Conservation (phyloP, 2,797 vertebrate genomes). For the Pantherophis alleghaniensis region DNA sequence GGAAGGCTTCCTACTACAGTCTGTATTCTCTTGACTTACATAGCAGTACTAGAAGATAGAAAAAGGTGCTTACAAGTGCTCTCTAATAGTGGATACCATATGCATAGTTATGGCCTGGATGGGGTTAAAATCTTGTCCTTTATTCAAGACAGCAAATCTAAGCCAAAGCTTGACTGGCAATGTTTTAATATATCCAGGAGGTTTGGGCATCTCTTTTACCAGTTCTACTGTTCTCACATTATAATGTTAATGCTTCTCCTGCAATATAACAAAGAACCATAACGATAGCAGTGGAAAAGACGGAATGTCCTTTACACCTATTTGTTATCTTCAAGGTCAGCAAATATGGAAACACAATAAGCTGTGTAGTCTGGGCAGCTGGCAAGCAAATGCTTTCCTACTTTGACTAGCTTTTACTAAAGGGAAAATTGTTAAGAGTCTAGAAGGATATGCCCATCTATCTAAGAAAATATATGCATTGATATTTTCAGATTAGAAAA, state of each 20-base stretch:
- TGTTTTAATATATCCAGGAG: slow-evolving; percentile 52
- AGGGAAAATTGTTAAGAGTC: not conserved
- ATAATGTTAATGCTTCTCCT: slow-evolving; percentile 57
- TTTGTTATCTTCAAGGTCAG: slow-evolving; percentile 66
- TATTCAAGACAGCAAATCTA: slow-evolving; percentile 11
- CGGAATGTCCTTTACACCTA: slow-evolving; percentile 62
- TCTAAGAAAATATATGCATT: not conserved
- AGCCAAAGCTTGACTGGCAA: slow-evolving; percentile 57
- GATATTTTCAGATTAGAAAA: not conserved
- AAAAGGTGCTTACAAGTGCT: not conserved
- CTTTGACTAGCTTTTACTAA: slow-evolving; percentile 42
- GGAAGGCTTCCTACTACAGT: not conserved
- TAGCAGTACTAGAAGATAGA: not conserved
- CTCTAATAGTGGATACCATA: not conserved
- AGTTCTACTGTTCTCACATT: slow-evolving; percentile 44
- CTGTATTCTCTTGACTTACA: not conserved
- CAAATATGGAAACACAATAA: slow-evolving; percentile 53
- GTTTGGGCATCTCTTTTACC: slow-evolving; percentile 51
- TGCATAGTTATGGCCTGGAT: not conserved
- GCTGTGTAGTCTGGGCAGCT: slow-evolving; percentile 27
- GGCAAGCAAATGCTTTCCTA: slow-evolving; percentile 33
- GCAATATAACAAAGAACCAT: slow-evolving; percentile 56
- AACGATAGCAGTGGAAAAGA: slow-evolving; percentile 50
- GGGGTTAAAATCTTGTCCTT: not conserved
- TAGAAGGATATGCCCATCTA: slow-evolving; percentile 47